phyloP scores from a whole-genome alignment of 2,113 vertebrate genomes.

The Vombatus ursinus region DNA sequence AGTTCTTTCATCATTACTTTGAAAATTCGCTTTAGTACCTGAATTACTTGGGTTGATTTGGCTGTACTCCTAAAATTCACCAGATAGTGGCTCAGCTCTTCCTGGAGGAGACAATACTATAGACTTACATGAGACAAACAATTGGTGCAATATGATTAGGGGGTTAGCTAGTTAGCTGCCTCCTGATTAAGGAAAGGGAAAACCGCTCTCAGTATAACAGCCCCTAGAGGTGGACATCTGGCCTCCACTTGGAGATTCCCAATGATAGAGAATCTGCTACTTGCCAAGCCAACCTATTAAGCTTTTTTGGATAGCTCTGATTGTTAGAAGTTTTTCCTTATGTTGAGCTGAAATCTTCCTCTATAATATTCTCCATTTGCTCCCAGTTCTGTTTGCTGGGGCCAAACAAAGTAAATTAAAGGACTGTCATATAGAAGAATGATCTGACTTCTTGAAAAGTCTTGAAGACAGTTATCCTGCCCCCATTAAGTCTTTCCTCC shows the following conservation, averaged over 20 bases:
- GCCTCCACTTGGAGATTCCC: background rate
- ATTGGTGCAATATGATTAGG: background rate
- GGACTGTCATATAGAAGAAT: background rate
- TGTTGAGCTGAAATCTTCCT: background rate
- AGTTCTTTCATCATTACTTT: background rate
- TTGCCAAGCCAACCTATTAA: too few species aligned
- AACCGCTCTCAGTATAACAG: background rate
- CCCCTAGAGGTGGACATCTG: background rate
- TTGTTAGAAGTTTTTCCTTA: background rate
- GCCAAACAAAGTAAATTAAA: background rate
- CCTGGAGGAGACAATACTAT: background rate
- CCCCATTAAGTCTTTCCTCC: too few species aligned
- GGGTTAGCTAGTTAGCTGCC: too few species aligned
- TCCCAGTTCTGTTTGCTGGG: background rate
- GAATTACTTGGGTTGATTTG: background rate
- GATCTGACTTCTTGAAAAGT: background rate
- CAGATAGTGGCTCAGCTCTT: background rate
- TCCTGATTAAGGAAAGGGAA: background rate
- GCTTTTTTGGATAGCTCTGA: background rate
- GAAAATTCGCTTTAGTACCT: background rate
- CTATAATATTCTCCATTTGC: background rate
- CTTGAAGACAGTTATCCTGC: too few species aligned
- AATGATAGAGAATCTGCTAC: background rate
- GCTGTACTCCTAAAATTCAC: background rate
- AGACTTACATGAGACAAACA: background rate